phyloP scores from a whole-genome alignment of 2,797 vertebrate genomes.

The Microctenopoma steveboyesi region DNA sequence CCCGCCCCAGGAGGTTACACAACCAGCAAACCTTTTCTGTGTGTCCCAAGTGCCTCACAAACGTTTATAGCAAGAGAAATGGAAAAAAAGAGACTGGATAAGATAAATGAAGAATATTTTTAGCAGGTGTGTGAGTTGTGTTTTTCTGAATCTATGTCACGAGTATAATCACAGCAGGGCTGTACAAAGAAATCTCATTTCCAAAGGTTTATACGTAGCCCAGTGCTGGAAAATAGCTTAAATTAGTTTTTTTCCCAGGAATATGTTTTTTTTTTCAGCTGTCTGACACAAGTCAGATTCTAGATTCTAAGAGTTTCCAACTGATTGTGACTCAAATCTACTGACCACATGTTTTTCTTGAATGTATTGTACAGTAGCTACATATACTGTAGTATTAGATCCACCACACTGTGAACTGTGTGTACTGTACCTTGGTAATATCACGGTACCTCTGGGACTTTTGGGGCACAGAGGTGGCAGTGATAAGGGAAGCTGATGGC shows the following conservation, averaged over 20 bases:
- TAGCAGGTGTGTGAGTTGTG: slow-evolving; percentile 20
- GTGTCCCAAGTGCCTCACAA: slow-evolving; percentile 26
- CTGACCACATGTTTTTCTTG: background rate
- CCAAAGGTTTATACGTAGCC: slow-evolving; percentile 72
- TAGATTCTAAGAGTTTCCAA: slow-evolving; percentile 3
- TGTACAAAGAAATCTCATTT: slow-evolving; percentile 59
- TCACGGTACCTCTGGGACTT: slow-evolving; percentile 87
- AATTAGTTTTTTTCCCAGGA: slow-evolving; percentile 65
- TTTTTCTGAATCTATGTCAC: slow-evolving; percentile 9
- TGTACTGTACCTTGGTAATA: slow-evolving; percentile 87
- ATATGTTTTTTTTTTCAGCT: slow-evolving; percentile 63
- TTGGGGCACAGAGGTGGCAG: slow-evolving; percentile 57
- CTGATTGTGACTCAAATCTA: background rate
- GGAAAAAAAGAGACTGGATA: background rate
- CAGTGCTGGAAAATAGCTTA: slow-evolving; percentile 64
- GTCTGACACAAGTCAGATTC: slow-evolving; percentile 44
- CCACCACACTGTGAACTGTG: slow-evolving; percentile 12
- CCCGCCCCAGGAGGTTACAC: slow-evolving; percentile 51
- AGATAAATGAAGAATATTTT: slow-evolving; percentile 1
- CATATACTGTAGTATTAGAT: background rate
- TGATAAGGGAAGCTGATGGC: slow-evolving; percentile 60
- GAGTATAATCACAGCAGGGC: slow-evolving; percentile 15
- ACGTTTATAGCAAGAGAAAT: slow-evolving; percentile 27
- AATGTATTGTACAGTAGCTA: background rate
- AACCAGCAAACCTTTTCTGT: slow-evolving; percentile 45